Evolutionary conservation across 1,140 invertebrate species (phyloP), one percentile per base, ranked within the genome.

Genomic region (Ericerus pela): DNA sequence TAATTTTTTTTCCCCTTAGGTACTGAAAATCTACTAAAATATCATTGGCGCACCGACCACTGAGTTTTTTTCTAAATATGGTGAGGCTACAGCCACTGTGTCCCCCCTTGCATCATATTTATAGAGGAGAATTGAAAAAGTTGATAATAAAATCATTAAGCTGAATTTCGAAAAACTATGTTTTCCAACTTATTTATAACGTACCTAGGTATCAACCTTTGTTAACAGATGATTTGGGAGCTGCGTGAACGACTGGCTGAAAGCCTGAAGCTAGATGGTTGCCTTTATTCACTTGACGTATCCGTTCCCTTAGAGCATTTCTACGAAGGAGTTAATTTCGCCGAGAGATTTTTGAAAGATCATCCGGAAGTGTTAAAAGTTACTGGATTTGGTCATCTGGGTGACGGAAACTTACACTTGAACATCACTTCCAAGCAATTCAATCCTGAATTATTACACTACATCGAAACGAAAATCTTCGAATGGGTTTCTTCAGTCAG

Each of bases 401-500:
- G 86, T 28, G 88, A 93, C 65, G 85, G 87, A 6, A 96, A 96
- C 71, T 74, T 96, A 24, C 93, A 96, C 70, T 75, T 97, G 41
- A 95, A 96, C 69, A 75, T 96, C 0, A 80, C 80, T 0, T 76
- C 81, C 16, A 72, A 75, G 41, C 67, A 82, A 60, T 93, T 84
- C 67, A 76, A 76, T 51, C 67, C 77, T 31, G 76, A 84, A 41
- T 72, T 92, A 8, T 70, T 79, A 16, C 69, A 78, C 12, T 69
- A 76, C 54, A 77, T 97, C 56, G 92, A 97, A 65, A 91, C 91
- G 0, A 95, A 81, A 65, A 76, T 97, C 16, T 97, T 85, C 66
- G 88, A 96, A 68, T 88, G 84, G 70, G 82, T 88, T 0, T 73
- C 81, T 0, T 75, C 83, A 59, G 62, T 82, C 22, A 78, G 75